Evolutionary conservation across 2,113 vertebrate genomes (phyloP).

Genomic region (Delphinapterus leucas): DNA sequence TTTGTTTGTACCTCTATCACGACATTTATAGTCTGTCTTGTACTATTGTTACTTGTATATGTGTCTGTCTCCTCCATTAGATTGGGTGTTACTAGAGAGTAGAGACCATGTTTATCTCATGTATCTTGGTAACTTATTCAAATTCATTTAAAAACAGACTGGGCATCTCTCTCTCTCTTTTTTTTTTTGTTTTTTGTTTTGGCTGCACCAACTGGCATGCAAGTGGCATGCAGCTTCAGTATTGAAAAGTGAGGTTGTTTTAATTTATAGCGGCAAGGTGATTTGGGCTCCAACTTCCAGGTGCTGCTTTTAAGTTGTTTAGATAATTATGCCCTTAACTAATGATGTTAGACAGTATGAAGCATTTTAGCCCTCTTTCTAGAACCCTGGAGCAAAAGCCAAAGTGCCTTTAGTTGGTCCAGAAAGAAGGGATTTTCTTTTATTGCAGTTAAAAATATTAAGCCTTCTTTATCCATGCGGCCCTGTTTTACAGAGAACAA

Average conservation of each 20-base stretch:
- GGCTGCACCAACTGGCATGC: no score
- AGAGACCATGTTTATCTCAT: background rate
- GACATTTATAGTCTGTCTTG: background rate
- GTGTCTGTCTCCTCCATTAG: background rate
- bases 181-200: no score
- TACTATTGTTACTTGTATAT: background rate
- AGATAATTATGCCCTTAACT: constrained; percentile 5
- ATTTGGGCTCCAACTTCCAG: constrained; percentile 45
- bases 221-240: background rate
- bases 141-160: background rate
- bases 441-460: constrained; percentile 37
- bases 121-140: background rate
- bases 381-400: background rate
- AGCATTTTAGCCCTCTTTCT: background rate
- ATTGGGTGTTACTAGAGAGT: background rate
- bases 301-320: constrained; percentile 47
- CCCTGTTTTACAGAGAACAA: constrained; percentile 4
- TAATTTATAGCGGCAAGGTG: constrained; percentile 47
- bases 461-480: background rate
- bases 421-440: constrained; percentile 25
- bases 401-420: background rate
- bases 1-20: background rate
- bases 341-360: background rate
- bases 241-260: constrained; percentile 52
- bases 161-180: background rate